These are phyloP conservation scores for Epinotia bilunana DNA, from an alignment of 2,888 invertebrate species.

Conservation along the genomic window DNA sequence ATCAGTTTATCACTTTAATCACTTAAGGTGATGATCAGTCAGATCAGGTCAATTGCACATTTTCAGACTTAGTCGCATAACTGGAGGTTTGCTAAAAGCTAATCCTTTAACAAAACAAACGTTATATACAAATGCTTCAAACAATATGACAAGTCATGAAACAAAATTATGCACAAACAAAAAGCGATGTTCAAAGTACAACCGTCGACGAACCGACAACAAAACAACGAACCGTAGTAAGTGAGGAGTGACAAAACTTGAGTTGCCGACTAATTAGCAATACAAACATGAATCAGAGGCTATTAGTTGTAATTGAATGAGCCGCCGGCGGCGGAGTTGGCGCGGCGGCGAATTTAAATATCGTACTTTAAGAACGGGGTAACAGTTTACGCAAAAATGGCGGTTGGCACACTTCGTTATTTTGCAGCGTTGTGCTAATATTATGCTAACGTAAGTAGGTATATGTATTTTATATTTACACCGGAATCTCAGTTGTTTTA, in stretches of 20 bases:
- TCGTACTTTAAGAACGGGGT: constrained; percentile 72
- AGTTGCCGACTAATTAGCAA: constrained; percentile 83
- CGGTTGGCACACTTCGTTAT: constrained; percentile 30
- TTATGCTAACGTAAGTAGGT: background rate
- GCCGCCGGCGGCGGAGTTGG: constrained; percentile 77
- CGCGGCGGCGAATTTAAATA: constrained; percentile 81
- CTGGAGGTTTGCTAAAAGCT: background rate
- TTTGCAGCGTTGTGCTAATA: constrained; percentile 2
- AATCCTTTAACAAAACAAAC: constrained; percentile 7
- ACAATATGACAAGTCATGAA: constrained; percentile 57
- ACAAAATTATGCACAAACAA: constrained; percentile 70
- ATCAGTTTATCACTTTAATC: too few relatives aligned
- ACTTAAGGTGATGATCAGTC: too few relatives aligned
- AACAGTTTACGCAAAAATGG: constrained; percentile 44
- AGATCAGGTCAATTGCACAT: background rate
- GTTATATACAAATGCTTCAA: constrained; percentile 36
- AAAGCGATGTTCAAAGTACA: constrained; percentile 64
- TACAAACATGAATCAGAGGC: constrained; percentile 85
- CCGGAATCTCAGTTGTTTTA: background rate
- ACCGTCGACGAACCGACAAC: constrained; percentile 71
- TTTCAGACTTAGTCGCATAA: background rate
- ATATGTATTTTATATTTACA: constrained; percentile 7
- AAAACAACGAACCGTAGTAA: constrained; percentile 73
- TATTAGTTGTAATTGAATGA: constrained; percentile 84
- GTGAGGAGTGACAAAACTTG: constrained; percentile 83